These are phyloP conservation scores for Argyrosomus regius DNA, from an alignment of 2,797 vertebrate genomes.

Conservation along the genomic window DNA sequence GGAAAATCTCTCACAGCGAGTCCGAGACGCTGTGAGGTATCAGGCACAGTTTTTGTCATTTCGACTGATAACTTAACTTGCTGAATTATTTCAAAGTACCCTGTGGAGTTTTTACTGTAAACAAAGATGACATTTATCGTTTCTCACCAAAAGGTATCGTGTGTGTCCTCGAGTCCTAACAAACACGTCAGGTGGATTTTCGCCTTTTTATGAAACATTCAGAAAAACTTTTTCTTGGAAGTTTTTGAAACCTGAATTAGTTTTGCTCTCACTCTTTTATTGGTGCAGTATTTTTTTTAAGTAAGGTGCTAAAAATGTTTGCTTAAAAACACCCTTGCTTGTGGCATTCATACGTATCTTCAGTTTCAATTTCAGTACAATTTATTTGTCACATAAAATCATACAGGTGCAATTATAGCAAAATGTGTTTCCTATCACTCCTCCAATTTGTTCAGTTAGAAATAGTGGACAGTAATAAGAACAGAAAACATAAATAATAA, in stretches of 20 bases:
- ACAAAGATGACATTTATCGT: conserved; percentile 27
- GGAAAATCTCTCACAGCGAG: conserved; percentile 27
- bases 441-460: too few relatives aligned
- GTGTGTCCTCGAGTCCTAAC: background rate
- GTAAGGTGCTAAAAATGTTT: background rate
- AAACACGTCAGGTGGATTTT: background rate
- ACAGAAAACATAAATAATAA: too few relatives aligned
- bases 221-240: conserved; percentile 1
- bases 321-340: background rate
- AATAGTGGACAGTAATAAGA: too few relatives aligned
- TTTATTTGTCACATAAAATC: too few relatives aligned
- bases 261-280: background rate
- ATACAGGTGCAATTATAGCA: too few relatives aligned
- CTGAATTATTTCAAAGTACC: conserved; percentile 23
- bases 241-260: background rate
- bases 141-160: background rate
- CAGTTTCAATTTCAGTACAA: too few relatives aligned
- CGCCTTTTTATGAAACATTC: background rate
- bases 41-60: conserved; percentile 3
- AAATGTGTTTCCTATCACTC: too few relatives aligned
- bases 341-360: too few relatives aligned
- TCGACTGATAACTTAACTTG: background rate
- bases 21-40: conserved; percentile 13
- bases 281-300: too few relatives aligned
- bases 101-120: conserved; percentile 8